Percentiles rank a stretch among this genome's conserved stretches.
These are phyloP conservation scores for Phymanthus crucifer DNA, from an alignment of 92 coral and sea anemone species.

Conservation along the genomic window DNA sequence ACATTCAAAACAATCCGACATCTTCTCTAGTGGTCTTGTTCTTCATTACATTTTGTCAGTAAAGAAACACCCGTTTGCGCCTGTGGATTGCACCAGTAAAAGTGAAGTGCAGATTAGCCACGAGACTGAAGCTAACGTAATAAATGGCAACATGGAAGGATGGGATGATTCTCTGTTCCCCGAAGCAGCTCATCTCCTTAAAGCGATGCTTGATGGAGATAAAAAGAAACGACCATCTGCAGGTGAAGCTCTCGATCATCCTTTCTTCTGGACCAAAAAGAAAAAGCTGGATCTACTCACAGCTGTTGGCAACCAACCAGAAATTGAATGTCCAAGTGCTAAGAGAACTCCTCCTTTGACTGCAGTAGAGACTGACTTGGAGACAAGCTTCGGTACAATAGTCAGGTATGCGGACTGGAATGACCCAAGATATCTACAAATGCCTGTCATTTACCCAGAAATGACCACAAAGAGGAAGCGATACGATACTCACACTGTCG, in stretches of 20 bases:
- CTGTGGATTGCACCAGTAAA: conserved; percentile 10
- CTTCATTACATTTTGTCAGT: conserved; percentile 32
- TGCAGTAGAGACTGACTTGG: not conserved
- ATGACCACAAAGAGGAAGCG: no score
- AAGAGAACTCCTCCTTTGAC: conserved; percentile 4
- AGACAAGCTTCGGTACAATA: no score
- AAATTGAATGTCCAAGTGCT: not conserved
- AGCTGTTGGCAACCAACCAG: no score
- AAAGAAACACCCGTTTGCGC: conserved; percentile 27
- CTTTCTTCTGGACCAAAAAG: no score
- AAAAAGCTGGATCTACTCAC: no score
- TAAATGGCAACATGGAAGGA: conserved; percentile 13
- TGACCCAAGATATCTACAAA: no score
- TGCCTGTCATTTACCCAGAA: no score
- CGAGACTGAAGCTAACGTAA: conserved; percentile 29
- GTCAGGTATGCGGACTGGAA: no score
- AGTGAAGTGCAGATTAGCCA: conserved; percentile 7
- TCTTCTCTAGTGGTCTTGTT: conserved; percentile 38
- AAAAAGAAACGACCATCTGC: no score
- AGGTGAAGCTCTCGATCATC: no score
- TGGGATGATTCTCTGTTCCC: conserved; percentile 11
- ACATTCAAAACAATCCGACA: conserved; percentile 26
- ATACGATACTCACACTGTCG: no score
- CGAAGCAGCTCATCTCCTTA: conserved; percentile 39
- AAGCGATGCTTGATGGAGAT: conserved; percentile 21